Evolutionary conservation across 2,888 invertebrate genomes (phyloP), one percentile per base, ranked within the genome.

Genomic region (Cryptus armator): DNA sequence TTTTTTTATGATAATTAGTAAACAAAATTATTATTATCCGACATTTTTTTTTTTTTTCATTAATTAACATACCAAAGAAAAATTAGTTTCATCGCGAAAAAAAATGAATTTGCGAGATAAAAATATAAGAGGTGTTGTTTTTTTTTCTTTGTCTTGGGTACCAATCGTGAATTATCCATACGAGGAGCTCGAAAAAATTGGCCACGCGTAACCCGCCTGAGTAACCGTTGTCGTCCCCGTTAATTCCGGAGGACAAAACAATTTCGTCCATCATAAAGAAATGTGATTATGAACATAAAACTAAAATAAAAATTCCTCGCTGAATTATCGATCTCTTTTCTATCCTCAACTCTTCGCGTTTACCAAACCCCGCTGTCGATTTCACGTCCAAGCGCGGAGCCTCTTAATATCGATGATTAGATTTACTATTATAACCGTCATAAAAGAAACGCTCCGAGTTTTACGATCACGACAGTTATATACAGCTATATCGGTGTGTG

Each of bases 341-440:
- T 16, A 77, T 37, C 43, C n/a, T 75, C 68, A 16, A 43, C 16
- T 12, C 29, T 10, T 6, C n/a, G 29, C 43, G 10, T 56, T 24
- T 14, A 44, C n/a, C 32, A 46, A 43, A 14, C 37, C 48, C 66
- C 68, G 51, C 59, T 43, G 66, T 62, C 76, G 72, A 85, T 82
- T 82, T 82, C 48, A 62, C 76, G 71, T 79, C 43, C 72, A 66
- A 44, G 29, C 79, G 29, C 76, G 59, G 72, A 37, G 37, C 37
- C 37, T 37, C 75, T 32, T 75, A 77, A 67, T 78, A 86, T 86
- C 86, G 83, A 83, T 85, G 85, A 85, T 85, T 85, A 85, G 67
- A 86, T 85, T 86, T 83, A 85, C 76, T 86, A 86, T 85, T 83
- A 85, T 85, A 83, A 81, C 83, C 62, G 43, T 85, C 85, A 79